A percentile compares a stretch with the other conserved stretches of the same genome.
Conservation (phyloP, 2,888 invertebrate genomes). For the Ochropleura plecta region DNA sequence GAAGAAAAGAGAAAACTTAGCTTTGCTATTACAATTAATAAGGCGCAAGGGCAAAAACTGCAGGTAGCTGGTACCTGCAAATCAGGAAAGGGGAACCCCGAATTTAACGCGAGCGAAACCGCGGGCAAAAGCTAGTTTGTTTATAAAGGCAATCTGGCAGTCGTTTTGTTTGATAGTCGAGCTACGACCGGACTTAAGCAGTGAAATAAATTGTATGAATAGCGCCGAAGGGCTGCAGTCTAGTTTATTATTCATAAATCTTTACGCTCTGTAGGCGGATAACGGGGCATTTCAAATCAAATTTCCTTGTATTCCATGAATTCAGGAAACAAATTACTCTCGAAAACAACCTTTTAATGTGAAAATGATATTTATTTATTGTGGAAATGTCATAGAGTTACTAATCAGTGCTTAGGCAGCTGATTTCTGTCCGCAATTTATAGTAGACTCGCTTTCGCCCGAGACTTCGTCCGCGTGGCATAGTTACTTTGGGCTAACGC, state of each 20-base stretch:
- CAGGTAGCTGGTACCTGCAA: too few relatives aligned
- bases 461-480: too few relatives aligned
- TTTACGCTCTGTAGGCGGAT: conserved; percentile 65
- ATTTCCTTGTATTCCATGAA: conserved; percentile 61
- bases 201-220: conserved; percentile 63
- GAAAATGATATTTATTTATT: conserved; percentile 31
- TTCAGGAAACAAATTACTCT: conserved; percentile 49
- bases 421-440: neutral
- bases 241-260: conserved; percentile 70
- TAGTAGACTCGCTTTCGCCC: too few relatives aligned
- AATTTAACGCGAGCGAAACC: too few relatives aligned
- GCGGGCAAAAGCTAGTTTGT: conserved; percentile 38
- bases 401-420: neutral
- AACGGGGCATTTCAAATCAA: conserved; percentile 61
- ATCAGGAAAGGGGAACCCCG: too few relatives aligned
- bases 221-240: conserved; percentile 63
- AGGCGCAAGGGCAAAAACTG: too few relatives aligned
- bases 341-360: conserved; percentile 24
- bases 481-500: too few relatives aligned
- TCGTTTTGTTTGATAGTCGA: conserved; percentile 65
- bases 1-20: too few relatives aligned
- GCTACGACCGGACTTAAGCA: conserved; percentile 59
- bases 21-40: too few relatives aligned
- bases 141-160: conserved; percentile 64
- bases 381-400: neutral